These are phyloP conservation scores for Dromiciops gliroides DNA, from an alignment of 2,113 vertebrate species.

Conservation along the genomic window DNA sequence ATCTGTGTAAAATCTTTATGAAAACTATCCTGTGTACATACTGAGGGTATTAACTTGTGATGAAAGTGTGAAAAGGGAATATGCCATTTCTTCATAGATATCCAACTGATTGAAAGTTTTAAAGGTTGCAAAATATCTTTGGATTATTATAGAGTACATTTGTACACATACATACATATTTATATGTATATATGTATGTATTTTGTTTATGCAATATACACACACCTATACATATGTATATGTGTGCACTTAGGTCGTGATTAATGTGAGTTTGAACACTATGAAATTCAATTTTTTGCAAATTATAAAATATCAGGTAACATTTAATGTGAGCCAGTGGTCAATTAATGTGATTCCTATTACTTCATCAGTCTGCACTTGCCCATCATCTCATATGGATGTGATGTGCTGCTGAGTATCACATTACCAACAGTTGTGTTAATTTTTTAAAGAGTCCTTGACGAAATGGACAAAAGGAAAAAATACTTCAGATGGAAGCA, in stretches of 20 bases:
- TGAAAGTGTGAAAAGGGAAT: background rate
- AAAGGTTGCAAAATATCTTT: background rate
- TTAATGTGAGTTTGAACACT: background rate
- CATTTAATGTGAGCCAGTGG: background rate
- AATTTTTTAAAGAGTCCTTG: background rate
- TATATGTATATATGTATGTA: background rate
- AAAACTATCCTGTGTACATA: background rate
- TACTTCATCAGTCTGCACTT: background rate
- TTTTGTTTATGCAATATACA: background rate
- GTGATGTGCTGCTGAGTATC: background rate
- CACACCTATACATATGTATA: background rate
- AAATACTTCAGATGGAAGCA: background rate
- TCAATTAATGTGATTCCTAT: background rate
- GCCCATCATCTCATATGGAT: background rate
- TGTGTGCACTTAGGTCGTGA: background rate
- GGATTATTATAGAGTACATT: background rate
- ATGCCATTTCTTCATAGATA: background rate
- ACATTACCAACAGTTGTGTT: background rate
- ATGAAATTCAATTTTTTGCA: background rate
- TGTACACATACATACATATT: background rate
- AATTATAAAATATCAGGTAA: background rate
- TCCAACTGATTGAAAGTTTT: background rate
- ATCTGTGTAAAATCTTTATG: background rate
- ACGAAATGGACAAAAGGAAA: background rate
- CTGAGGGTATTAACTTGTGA: background rate